phyloP scores from a whole-genome alignment of 2,797 vertebrate species.

The Dicrostonyx torquatus region DNA sequence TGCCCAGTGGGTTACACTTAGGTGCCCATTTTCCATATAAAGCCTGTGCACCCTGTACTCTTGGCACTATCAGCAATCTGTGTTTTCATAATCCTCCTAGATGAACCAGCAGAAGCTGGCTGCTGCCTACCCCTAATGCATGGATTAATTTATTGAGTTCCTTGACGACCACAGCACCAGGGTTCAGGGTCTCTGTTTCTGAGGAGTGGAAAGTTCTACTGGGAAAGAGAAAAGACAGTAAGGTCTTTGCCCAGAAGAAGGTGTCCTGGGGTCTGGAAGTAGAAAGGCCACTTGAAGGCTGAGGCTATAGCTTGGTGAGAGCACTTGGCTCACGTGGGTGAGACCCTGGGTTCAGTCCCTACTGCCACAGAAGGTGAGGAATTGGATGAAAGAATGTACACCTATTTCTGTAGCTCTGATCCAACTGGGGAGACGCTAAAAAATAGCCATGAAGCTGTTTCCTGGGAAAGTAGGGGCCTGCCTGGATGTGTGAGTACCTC shows the following conservation, averaged over 20 bases:
- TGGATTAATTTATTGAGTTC: accelerated
- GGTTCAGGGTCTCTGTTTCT: background rate
- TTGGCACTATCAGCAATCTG: background rate
- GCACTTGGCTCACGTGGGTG: background rate
- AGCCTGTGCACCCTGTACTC: accelerated
- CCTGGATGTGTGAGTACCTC: background rate
- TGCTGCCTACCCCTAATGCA: accelerated
- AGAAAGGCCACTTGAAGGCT: background rate
- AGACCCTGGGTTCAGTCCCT: background rate
- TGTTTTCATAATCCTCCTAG: accelerated
- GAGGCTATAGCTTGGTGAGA: background rate
- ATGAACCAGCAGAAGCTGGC: accelerated
- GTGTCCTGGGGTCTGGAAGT: background rate
- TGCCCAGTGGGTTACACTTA: accelerated
- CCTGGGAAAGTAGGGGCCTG: background rate
- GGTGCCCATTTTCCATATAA: accelerated
- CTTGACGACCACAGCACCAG: accelerated
- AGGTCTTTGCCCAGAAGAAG: background rate
- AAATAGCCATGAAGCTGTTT: accelerated
- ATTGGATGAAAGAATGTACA: background rate
- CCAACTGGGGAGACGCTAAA: background rate
- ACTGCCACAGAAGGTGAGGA: background rate
- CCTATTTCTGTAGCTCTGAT: background rate
- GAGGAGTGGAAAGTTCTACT: background rate
- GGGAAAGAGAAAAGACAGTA: background rate